Conservation (phyloP, 2,888 invertebrate species). For the Keiferia lycopersicella region DNA sequence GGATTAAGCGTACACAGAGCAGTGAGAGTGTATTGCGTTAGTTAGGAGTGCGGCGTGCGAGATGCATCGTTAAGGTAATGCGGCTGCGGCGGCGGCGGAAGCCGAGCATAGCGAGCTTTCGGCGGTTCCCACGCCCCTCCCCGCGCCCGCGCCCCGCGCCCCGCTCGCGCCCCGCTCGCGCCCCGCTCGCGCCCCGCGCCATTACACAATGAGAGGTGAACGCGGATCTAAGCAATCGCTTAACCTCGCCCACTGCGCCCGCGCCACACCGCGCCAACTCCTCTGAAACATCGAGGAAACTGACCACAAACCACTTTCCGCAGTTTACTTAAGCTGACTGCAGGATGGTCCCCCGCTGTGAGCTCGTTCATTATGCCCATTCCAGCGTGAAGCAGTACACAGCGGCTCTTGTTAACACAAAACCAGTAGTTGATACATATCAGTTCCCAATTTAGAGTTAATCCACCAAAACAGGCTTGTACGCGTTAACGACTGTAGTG, state of each 20-base stretch:
- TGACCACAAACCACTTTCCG: constrained; percentile 29
- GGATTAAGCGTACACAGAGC: constrained; percentile 44
- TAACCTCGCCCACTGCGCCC: constrained; percentile 79
- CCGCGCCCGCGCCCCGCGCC: constrained; percentile 51
- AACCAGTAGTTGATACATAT: constrained; percentile 19
- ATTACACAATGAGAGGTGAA: constrained; percentile 81
- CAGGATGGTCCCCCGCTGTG: constrained; percentile 16
- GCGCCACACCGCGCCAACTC: constrained; percentile 42
- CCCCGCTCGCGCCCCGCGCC: constrained; percentile 43
- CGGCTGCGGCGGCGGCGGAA: constrained; percentile 64
- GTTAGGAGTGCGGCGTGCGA: constrained; percentile 51
- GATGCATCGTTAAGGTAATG: constrained; percentile 73
- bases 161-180: constrained; percentile 50
- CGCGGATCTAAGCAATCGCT: constrained; percentile 82
- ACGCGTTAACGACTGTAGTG: background rate
- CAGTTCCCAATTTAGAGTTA: background rate
- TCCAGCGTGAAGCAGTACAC: background rate
- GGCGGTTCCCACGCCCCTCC: constrained; percentile 76
- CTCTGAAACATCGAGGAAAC: constrained; percentile 23
- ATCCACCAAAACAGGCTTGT: background rate
- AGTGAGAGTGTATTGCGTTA: constrained; percentile 48
- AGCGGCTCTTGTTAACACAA: constrained; percentile 1
- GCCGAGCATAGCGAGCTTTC: constrained; percentile 76
- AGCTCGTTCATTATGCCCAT: constrained; percentile 23
- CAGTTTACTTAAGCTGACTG: constrained; percentile 23